Conservation (phyloP, 2,113 vertebrate species). For the Hiodon alosoides region DNA sequence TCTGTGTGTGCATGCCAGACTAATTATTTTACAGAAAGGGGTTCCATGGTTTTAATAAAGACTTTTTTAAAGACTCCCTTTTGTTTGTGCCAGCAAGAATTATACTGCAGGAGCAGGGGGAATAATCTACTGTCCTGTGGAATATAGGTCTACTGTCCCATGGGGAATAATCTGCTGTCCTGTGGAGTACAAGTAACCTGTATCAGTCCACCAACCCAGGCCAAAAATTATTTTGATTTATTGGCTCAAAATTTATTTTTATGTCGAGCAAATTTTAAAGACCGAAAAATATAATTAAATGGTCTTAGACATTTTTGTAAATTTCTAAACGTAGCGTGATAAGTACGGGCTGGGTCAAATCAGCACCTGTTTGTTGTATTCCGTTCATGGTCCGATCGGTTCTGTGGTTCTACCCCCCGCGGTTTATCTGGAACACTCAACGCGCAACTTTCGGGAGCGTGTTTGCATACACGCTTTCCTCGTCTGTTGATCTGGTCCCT, state of each 20-base stretch:
- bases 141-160: too few species aligned
- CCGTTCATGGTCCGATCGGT: too few species aligned
- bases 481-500: too few species aligned
- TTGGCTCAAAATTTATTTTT: not conserved
- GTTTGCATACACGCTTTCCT: too few species aligned
- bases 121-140: constrained; percentile 5
- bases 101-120: not conserved
- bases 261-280: not conserved
- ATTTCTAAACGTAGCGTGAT: too few species aligned
- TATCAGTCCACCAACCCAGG: not conserved
- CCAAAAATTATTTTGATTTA: not conserved
- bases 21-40: constrained; percentile 21
- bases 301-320: too few species aligned
- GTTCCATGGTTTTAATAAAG: constrained; percentile 38
- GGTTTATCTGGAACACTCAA: too few species aligned
- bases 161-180: not conserved
- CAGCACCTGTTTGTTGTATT: too few species aligned
- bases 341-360: too few species aligned
- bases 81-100: constrained; percentile 29
- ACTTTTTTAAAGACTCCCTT: constrained; percentile 1
- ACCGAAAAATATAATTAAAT: too few species aligned
- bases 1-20: constrained; percentile 14
- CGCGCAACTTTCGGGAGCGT: too few species aligned
- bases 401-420: too few species aligned
- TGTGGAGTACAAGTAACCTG: not conserved